Percentiles rank a stretch among this genome's conserved stretches.
phyloP scores from a whole-genome alignment of 2,888 invertebrate genomes.

The Hartigia nigra region DNA sequence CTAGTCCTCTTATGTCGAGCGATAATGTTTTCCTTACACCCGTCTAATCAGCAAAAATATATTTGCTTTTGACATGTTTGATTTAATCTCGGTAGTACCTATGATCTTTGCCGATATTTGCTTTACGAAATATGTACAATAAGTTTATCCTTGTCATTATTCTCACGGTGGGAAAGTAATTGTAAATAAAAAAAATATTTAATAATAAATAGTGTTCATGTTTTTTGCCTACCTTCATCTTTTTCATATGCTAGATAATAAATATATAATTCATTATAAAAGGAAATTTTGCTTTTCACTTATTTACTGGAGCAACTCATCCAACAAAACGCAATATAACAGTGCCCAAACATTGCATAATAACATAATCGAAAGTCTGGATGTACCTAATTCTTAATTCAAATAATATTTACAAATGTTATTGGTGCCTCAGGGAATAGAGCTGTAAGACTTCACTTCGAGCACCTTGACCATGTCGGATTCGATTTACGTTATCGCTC shows the following conservation, averaged over 20 bases:
- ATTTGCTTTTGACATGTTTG: background rate
- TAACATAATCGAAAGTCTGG: no score
- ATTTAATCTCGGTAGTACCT: conserved; percentile 33
- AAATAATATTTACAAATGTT: no score
- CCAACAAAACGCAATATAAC: background rate
- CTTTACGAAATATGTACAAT: conserved; percentile 22
- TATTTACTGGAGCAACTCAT: background rate
- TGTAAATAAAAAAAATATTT: conserved; percentile 63
- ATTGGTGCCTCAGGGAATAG: no score
- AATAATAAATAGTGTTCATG: conserved; percentile 39
- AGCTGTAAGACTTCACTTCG: no score
- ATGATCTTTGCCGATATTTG: background rate
- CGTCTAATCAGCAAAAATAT: background rate
- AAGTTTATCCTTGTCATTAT: conserved; percentile 38
- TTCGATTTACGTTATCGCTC: no score
- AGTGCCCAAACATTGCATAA: no score
- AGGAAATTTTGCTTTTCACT: background rate
- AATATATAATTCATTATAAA: background rate
- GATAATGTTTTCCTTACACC: background rate
- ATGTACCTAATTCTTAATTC: no score
- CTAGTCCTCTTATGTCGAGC: conserved; percentile 33
- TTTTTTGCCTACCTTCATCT: background rate
- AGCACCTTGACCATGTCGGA: no score
- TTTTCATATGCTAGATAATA: background rate
- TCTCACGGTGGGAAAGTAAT: conserved; percentile 43